Percentiles rank a stretch among this genome's conserved stretches.
phyloP scores from a whole-genome alignment of 2,797 vertebrate genomes.

The Propithecus deckenii region DNA sequence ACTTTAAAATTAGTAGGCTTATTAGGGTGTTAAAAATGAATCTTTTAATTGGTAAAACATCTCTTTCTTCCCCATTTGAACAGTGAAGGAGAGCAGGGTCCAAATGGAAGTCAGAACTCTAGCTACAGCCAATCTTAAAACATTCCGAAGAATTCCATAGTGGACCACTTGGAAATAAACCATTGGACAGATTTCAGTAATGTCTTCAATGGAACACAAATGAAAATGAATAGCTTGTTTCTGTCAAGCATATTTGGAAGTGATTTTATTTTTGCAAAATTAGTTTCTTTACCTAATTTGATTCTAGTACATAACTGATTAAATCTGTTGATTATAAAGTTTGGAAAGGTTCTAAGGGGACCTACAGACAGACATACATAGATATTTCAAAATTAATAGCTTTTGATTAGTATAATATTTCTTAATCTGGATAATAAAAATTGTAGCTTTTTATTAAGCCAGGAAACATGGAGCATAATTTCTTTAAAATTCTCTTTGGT shows the following conservation, averaged over 20 bases:
- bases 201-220: constrained; percentile 84
- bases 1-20: constrained; percentile 60
- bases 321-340: constrained; percentile 64
- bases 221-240: constrained; percentile 87
- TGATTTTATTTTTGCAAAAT: constrained; percentile 84
- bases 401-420: constrained; percentile 66
- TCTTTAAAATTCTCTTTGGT: constrained; percentile 79
- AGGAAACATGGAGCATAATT: constrained; percentile 75
- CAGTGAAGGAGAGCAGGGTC: constrained; percentile 98
- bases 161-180: constrained; percentile 86
- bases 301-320: constrained; percentile 70
- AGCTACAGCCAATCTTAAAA: constrained; percentile 97
- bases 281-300: constrained; percentile 79
- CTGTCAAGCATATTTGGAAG: constrained; percentile 85
- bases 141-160: constrained; percentile 85
- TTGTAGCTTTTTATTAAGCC: constrained; percentile 75
- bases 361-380: constrained; percentile 53
- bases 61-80: constrained; percentile 71
- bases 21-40: constrained; percentile 54
- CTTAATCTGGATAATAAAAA: constrained; percentile 75
- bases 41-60: constrained; percentile 78
- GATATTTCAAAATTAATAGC: constrained; percentile 63
- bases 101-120: constrained; percentile 99
- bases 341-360: constrained; percentile 63
- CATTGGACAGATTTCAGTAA: constrained; percentile 84